These are phyloP conservation scores for Procambarus clarkii DNA, from an alignment of 1,140 invertebrate genomes.

Conservation along the genomic window DNA sequence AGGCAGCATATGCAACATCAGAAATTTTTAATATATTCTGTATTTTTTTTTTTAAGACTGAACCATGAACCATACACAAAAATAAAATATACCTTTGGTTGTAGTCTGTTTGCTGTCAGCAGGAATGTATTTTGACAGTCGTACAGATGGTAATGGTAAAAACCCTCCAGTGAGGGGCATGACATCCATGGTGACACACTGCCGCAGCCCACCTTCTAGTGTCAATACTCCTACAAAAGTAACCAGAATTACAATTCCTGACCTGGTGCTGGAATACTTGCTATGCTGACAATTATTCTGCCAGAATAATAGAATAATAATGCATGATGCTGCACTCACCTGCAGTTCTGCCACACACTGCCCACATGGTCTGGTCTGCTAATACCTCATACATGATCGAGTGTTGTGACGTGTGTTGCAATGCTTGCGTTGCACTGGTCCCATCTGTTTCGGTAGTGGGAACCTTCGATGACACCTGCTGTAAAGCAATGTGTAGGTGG, in stretches of 20 bases:
- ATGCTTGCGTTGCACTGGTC: neutral
- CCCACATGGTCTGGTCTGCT: slow-evolving; percentile 94
- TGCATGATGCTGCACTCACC: slow-evolving; percentile 75
- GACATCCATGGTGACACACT: slow-evolving; percentile 89
- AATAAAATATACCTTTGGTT: slow-evolving; percentile 50
- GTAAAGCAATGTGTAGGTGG: slow-evolving; percentile 86
- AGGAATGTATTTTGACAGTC: slow-evolving; percentile 93
- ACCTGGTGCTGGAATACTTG: no score
- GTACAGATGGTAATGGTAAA: slow-evolving; percentile 89
- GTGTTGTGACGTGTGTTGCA: slow-evolving; percentile 16
- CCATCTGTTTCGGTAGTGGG: neutral
- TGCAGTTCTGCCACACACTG: slow-evolving; percentile 90
- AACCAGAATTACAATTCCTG: no score
- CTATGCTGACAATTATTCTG: no score
- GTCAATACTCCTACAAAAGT: slow-evolving; percentile 84
- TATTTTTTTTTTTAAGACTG: no score
- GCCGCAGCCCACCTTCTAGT: slow-evolving; percentile 82
- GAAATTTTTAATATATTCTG: no score
- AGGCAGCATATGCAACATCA: no score
- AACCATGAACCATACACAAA: neutral
- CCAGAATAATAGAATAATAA: no score
- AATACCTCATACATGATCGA: slow-evolving; percentile 95
- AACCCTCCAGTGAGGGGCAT: slow-evolving; percentile 93
- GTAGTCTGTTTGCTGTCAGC: slow-evolving; percentile 77
- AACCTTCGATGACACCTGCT: slow-evolving; percentile 33